phyloP scores from a whole-genome alignment of 2,797 vertebrate species.

The Artibeus jamaicensis region DNA sequence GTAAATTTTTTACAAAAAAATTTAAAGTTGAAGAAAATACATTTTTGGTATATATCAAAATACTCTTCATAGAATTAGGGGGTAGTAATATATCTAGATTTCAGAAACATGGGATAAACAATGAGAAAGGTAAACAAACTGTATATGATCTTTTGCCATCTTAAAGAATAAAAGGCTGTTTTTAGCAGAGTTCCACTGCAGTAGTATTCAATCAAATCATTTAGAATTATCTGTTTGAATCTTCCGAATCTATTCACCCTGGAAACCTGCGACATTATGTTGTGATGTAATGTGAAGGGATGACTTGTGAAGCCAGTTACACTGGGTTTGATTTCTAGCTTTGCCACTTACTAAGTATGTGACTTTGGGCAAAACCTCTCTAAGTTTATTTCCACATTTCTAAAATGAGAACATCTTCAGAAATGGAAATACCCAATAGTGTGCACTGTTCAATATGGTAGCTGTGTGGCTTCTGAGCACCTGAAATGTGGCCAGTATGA shows the following conservation, averaged over 20 bases:
- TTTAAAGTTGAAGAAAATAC: not conserved
- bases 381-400: slow-evolving; percentile 16
- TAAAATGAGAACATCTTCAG: slow-evolving; percentile 15
- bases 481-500: not conserved
- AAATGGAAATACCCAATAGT: not conserved
- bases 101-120: not conserved
- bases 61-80: not conserved
- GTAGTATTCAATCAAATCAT: slow-evolving; percentile 1
- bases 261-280: not conserved
- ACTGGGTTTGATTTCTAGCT: not conserved
- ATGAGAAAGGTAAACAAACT: not conserved
- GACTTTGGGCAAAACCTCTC: not conserved
- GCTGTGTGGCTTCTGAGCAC: not conserved
- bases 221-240: not conserved
- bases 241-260: not conserved
- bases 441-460: not conserved
- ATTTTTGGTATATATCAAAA: not conserved
- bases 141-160: not conserved
- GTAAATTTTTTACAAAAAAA: not conserved
- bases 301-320: not conserved
- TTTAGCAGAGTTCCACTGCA: not conserved
- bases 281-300: not conserved
- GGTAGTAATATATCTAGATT: not conserved
- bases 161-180: not conserved
- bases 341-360: not conserved